Base-by-base conservation (phyloP, 2,888 invertebrate species). In the Pseudococcus viburni region DNA sequence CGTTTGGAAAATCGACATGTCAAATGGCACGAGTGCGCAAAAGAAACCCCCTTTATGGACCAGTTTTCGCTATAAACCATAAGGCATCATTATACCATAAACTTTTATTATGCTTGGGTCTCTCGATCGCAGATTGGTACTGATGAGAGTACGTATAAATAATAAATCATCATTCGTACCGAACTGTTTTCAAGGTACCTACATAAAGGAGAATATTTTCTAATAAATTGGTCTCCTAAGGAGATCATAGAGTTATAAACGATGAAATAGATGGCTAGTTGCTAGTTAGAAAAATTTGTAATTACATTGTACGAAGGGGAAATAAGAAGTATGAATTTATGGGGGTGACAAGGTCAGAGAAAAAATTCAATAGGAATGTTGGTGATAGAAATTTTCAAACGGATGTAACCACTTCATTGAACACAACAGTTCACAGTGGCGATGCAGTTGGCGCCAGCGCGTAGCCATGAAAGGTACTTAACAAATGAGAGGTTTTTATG, bases 1-100 rank as follows among this genome's bases (percentile, higher is more conserved):
- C 39, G 73, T 73, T 73, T 73, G 73, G 73, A 73, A 73, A 73
- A 73, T 73, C 73, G 73, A 73, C 73, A 33, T 73, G 33, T 73
- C 73, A 73, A 73, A 33, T 73, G 22, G 12, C 9, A 42, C 42
- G 8, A 64, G 64, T 22, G 64, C 9, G 64, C 64, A 64, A 64
- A 64, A 22, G 19, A 22, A 33, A 64, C 8, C 64, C 64, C 64
- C 64, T 22, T 22, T 64, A 22, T 64, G 64, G 64, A 64, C 64
- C 64, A 64, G 64, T 64, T 64, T 64, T 64, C 64, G 19, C 22
- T 12, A 64, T 64, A 22, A 64, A 64, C 64, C 64, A 64, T 64
- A 22, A 22, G 64, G 7, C 64, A 64, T 22, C 22, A 22, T 64
- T 42, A 42, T 42, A 42, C 42, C 9, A 42, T 42, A 59, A 8